Conservation (phyloP, 2,888 invertebrate species). For the Mactromeris polynyma region DNA sequence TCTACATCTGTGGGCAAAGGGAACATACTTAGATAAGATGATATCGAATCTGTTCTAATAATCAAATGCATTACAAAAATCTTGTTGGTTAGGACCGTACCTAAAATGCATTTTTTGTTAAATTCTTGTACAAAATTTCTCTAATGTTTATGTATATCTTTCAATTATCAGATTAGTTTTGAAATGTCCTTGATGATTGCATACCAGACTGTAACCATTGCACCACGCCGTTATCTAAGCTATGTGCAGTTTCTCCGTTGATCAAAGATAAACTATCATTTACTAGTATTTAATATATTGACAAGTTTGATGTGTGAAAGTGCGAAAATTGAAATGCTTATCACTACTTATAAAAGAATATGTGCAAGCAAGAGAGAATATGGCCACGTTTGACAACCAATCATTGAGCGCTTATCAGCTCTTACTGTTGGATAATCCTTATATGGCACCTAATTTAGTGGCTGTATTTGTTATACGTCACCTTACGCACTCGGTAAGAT, state of each 20-base stretch:
- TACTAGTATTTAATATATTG: neutral
- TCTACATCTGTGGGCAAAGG: too few species aligned
- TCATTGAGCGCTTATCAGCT: constrained; percentile 19
- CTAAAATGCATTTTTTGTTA: too few species aligned
- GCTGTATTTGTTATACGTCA: constrained; percentile 31
- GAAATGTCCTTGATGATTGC: neutral
- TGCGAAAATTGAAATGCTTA: constrained; percentile 10
- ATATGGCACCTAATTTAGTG: constrained; percentile 37
- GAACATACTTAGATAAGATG: too few species aligned
- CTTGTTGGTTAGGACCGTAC: too few species aligned
- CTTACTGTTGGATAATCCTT: neutral
- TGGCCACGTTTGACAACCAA: neutral
- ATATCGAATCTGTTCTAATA: too few species aligned
- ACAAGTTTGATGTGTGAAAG: neutral
- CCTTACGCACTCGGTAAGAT: constrained; percentile 6
- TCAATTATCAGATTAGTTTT: too few species aligned
- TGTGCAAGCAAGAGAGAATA: neutral
- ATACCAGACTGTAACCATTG: neutral
- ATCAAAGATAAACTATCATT: neutral
- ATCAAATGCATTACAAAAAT: too few species aligned
- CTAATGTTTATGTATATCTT: too few species aligned
- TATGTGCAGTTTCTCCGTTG: neutral
- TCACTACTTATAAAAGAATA: neutral
- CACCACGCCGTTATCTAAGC: neutral
- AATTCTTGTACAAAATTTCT: too few species aligned